Conservation (phyloP, 2,797 vertebrate genomes). For the Micropoecilia bifurca region DNA sequence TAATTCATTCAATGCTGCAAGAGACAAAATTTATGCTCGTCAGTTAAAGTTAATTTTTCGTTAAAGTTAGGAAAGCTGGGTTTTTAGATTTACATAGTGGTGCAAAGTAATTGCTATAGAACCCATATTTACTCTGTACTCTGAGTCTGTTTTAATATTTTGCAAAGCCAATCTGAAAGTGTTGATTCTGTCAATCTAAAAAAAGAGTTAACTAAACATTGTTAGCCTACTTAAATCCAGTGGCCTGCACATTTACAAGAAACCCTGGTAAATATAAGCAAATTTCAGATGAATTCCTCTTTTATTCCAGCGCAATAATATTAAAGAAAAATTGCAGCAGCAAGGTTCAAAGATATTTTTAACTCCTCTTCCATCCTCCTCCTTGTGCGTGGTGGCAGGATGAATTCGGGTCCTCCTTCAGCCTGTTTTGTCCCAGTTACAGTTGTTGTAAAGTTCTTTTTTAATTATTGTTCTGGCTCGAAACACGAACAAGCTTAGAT, state of each 20-base stretch:
- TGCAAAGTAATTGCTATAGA: background rate
- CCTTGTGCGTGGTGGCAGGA: background rate
- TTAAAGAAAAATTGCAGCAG: constrained; percentile 4
- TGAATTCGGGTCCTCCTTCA: background rate
- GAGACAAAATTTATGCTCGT: background rate
- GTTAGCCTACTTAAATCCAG: background rate
- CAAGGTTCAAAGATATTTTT: background rate
- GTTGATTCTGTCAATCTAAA: background rate
- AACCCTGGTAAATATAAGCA: background rate
- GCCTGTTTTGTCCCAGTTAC: background rate
- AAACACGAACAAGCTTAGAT: background rate
- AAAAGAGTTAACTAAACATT: background rate
- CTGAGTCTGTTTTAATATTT: background rate
- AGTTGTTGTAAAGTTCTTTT: background rate
- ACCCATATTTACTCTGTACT: background rate
- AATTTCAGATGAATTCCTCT: background rate
- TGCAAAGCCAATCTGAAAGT: background rate
- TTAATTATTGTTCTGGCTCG: background rate
- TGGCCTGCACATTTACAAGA: background rate
- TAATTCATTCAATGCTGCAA: background rate
- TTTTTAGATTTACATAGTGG: background rate
- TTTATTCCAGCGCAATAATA: background rate
- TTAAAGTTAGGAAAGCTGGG: background rate
- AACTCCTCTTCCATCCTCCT: constrained; percentile 8
- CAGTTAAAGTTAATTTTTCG: background rate